Evolutionary conservation across 2,888 invertebrate genomes (phyloP).

Genomic region (Penaeus monodon): DNA sequence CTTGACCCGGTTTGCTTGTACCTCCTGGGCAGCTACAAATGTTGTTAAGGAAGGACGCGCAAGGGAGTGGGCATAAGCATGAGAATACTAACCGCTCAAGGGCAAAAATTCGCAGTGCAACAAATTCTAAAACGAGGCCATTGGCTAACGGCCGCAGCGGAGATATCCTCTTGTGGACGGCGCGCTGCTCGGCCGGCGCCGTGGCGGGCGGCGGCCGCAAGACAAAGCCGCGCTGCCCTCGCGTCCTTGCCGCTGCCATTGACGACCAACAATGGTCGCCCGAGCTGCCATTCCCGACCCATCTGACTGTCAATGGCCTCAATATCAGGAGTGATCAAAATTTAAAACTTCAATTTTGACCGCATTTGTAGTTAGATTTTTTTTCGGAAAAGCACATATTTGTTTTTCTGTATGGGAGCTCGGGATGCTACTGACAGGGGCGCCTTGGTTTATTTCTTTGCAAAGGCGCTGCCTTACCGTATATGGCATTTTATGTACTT

Average conservation of each 20-base stretch:
- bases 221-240: not conserved
- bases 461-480: too few species aligned
- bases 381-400: not conserved
- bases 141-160: too few species aligned
- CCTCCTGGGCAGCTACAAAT: too few species aligned
- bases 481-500: too few species aligned
- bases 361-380: slow-evolving; percentile 26
- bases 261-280: slow-evolving; percentile 33
- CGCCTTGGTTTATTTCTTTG: too few species aligned
- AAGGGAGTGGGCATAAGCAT: too few species aligned
- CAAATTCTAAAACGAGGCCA: too few species aligned
- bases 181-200: not conserved
- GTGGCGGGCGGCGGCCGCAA: not conserved
- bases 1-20: too few species aligned
- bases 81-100: too few species aligned
- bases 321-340: slow-evolving; percentile 52
- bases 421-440: not conserved
- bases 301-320: slow-evolving; percentile 45
- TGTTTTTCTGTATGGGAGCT: not conserved
- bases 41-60: too few species aligned
- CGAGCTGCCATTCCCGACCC: slow-evolving; percentile 23
- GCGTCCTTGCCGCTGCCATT: slow-evolving; percentile 24
- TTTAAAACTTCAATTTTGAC: slow-evolving; percentile 58
- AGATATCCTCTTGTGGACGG: too few species aligned
- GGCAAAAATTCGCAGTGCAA: too few species aligned